phyloP scores from a whole-genome alignment of 2,797 vertebrate species.

The Atherinosoma microstoma region DNA sequence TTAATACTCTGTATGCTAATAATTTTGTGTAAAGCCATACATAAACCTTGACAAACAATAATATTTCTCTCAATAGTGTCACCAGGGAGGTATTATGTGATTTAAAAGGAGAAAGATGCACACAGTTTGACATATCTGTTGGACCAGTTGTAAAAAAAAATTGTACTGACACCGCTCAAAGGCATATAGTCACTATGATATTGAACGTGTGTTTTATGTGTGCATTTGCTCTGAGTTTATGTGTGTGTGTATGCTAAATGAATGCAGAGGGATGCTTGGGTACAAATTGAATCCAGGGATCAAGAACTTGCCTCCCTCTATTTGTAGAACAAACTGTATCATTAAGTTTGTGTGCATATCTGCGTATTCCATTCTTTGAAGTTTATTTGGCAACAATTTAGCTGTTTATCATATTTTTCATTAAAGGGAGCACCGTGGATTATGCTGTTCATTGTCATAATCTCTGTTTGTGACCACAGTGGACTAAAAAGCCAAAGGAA shows the following conservation, averaged over 20 bases:
- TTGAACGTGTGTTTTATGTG: neutral
- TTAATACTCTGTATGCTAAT: too few species aligned
- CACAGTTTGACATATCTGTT: slow-evolving; percentile 42
- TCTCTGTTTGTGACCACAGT: slow-evolving; percentile 38
- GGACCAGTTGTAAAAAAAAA: slow-evolving; percentile 26
- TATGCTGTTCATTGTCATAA: slow-evolving; percentile 37
- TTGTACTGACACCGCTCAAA: neutral
- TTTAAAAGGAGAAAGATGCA: slow-evolving; percentile 38
- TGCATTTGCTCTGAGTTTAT: neutral
- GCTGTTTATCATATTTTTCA: slow-evolving; percentile 31
- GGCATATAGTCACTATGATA: slow-evolving; percentile 1
- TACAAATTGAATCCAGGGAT: slow-evolving; percentile 6
- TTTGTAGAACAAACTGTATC: slow-evolving; percentile 3
- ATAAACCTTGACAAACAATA: neutral
- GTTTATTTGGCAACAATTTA: slow-evolving; percentile 5
- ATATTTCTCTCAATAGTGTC: neutral
- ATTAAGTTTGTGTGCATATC: slow-evolving; percentile 1
- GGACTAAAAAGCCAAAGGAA: slow-evolving; percentile 66
- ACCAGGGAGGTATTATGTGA: neutral
- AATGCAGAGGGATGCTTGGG: neutral
- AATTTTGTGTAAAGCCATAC: neutral
- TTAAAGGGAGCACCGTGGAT: slow-evolving; percentile 24
- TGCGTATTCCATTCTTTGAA: slow-evolving; percentile 5
- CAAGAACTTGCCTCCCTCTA: neutral
- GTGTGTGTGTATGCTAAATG: neutral